These are phyloP conservation scores for Myiagra hebetior DNA, from an alignment of 2,113 vertebrate species.

Conservation along the genomic window DNA sequence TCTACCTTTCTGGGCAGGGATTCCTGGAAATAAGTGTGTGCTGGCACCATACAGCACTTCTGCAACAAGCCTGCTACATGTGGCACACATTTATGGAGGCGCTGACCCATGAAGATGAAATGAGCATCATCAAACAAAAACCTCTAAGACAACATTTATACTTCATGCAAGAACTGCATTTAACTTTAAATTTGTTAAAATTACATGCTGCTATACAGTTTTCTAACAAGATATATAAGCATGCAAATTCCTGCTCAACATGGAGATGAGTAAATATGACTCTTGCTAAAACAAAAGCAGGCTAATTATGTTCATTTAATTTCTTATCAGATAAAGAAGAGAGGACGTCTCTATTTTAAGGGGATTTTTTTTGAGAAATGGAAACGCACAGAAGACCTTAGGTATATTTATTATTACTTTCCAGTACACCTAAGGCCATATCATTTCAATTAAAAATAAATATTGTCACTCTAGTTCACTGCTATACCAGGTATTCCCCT, in stretches of 20 bases:
- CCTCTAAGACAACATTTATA: background rate
- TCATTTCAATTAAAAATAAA: constrained; percentile 8
- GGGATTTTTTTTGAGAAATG: background rate
- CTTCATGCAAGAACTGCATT: background rate
- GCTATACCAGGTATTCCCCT: background rate
- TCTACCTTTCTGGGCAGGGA: background rate
- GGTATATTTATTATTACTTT: background rate
- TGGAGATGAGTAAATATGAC: background rate
- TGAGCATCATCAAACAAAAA: background rate
- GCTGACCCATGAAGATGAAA: background rate
- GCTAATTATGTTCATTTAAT: background rate
- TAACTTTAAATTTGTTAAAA: background rate
- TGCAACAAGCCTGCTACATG: background rate
- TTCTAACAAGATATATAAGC: background rate
- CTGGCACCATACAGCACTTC: background rate
- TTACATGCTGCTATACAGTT: background rate
- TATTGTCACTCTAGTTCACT: constrained; percentile 6
- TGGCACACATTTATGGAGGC: background rate
- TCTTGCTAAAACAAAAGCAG: background rate
- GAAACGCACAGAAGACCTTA: background rate
- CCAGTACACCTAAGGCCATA: background rate
- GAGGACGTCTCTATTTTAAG: background rate
- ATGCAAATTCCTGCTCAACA: background rate
- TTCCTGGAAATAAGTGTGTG: background rate
- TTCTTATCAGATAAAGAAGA: background rate